A percentile compares a stretch with the other conserved stretches of the same genome.
Conservation (phyloP, 1,140 invertebrate genomes). For the Saccostrea cuccullata region DNA sequence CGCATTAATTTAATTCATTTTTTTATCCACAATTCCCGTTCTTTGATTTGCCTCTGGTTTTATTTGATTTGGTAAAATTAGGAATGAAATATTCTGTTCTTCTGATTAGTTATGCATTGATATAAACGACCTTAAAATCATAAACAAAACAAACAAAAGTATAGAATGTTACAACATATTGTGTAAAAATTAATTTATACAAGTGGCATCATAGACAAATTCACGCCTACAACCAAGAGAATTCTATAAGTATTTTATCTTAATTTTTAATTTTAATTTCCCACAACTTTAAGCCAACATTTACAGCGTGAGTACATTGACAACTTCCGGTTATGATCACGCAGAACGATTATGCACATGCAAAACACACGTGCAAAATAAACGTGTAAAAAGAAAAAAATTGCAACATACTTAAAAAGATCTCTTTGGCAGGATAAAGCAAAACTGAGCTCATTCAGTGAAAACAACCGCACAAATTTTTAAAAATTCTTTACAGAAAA, state of each 20-base stretch:
- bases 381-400: background rate
- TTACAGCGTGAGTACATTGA: background rate
- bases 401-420: background rate
- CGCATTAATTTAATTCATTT: background rate
- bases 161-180: too few relatives aligned
- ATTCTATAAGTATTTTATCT: too few relatives aligned
- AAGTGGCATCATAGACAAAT: background rate
- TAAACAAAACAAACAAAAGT: too few relatives aligned
- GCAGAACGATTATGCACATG: background rate
- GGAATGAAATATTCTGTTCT: background rate
- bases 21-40: background rate
- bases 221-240: conserved; percentile 6
- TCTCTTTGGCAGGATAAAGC: background rate
- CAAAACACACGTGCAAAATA: background rate
- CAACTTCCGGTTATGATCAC: conserved; percentile 7
- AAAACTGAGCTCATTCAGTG: background rate
- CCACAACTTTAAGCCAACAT: background rate
- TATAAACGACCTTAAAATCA: background rate
- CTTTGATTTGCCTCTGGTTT: background rate
- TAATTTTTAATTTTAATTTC: background rate
- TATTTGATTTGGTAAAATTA: background rate
- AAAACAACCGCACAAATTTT: background rate
- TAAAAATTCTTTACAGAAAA: background rate
- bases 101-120: background rate
- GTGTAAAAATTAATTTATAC: background rate